These are phyloP conservation scores for Cerastis rubricosa DNA, from an alignment of 2,888 invertebrate species.

Conservation along the genomic window DNA sequence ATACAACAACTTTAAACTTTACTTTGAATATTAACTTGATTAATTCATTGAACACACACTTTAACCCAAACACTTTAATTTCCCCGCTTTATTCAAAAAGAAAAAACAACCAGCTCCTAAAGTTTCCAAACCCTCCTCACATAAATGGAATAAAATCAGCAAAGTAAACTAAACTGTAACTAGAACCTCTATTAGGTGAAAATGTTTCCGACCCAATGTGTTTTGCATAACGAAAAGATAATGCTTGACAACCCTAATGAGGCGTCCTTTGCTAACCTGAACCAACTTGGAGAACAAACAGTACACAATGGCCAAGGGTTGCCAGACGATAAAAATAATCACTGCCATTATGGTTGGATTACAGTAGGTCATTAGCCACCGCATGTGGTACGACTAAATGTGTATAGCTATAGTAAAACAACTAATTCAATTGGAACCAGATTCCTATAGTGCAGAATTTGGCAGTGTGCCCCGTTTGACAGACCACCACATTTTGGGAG, in stretches of 20 bases:
- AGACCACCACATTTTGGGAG: conserved; percentile 57
- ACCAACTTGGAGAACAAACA: conserved; percentile 54
- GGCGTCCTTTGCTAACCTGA: conserved; percentile 56
- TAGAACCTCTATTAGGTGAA: conserved; percentile 57
- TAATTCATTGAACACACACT: not conserved
- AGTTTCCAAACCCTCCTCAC: conserved; percentile 3
- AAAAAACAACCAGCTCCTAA: conserved; percentile 2
- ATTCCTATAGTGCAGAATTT: conserved; percentile 60
- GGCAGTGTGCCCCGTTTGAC: conserved; percentile 62
- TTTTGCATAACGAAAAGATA: conserved; percentile 65
- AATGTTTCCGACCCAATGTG: conserved; percentile 58
- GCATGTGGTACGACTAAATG: conserved; percentile 40
- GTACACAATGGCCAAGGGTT: conserved; percentile 47
- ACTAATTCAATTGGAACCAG: conserved; percentile 64
- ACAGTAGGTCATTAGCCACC: conserved; percentile 51
- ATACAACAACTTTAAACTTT: not conserved
- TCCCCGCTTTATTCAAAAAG: conserved; percentile 16
- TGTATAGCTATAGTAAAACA: conserved; percentile 48
- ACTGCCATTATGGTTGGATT: conserved; percentile 49
- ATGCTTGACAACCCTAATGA: conserved; percentile 65
- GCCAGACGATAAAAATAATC: conserved; percentile 63
- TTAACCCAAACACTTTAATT: not conserved
- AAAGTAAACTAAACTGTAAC: conserved; percentile 48
- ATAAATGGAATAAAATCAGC: conserved; percentile 50
- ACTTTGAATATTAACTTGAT: not conserved